Evolutionary conservation across 1,140 invertebrate genomes (phyloP).

Genomic region (Conus betulinus): DNA sequence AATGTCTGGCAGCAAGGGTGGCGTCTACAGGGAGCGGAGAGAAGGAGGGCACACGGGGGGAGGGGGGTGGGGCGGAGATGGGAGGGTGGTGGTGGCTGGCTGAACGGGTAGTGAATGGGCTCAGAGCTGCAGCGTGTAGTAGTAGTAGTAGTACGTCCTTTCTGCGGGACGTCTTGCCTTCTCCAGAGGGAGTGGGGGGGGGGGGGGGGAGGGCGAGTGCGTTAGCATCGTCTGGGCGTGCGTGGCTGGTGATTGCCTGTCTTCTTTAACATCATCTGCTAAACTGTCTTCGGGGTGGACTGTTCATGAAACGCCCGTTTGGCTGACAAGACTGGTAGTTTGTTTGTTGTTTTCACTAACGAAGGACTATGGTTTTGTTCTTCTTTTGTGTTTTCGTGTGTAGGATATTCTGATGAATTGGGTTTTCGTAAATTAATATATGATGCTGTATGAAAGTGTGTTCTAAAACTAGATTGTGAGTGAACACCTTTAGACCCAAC

Average conservation of each 20-base stretch:
- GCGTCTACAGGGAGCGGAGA: neutral
- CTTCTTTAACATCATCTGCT: neutral
- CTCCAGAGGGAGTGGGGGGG: neutral
- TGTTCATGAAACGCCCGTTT: neutral
- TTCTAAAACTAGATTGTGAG: no score
- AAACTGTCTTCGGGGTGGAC: no score
- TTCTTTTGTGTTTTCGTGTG: neutral
- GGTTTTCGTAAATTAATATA: no score
- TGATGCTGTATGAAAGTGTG: no score
- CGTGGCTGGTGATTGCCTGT: neutral
- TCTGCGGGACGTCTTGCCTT: no score
- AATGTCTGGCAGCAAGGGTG: neutral
- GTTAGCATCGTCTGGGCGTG: neutral
- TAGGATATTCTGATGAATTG: neutral
- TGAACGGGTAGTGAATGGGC: neutral
- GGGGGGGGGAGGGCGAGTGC: neutral
- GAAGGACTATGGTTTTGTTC: neutral
- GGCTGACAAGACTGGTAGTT: neutral
- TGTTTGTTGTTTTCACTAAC: neutral
- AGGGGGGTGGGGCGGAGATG: neutral
- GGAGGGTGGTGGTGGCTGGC: neutral
- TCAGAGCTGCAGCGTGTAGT: neutral
- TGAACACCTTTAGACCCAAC: no score
- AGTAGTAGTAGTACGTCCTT: neutral
- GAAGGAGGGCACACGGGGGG: neutral